A percentile compares a stretch with the other conserved stretches of the same genome.
phyloP scores from a whole-genome alignment of 2,797 vertebrate species.

The Masticophis lateralis region DNA sequence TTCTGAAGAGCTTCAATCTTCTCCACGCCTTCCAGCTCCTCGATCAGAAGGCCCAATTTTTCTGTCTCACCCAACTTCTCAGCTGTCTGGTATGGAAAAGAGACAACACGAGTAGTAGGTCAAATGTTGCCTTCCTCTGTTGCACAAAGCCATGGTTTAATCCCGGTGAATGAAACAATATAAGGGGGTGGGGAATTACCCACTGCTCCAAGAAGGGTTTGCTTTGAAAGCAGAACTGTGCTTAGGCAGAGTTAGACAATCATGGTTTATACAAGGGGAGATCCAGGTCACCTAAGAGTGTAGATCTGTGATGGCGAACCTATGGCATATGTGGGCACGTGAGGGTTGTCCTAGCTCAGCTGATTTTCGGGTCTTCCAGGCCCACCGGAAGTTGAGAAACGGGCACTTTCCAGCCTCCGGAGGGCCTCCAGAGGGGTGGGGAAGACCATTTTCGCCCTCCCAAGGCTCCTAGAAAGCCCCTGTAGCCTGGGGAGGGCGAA shows the following conservation, averaged over 20 bases:
- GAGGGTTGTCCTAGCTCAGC: too few relatives aligned
- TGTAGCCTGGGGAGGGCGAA: too few relatives aligned
- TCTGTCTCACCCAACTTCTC: conserved; percentile 80
- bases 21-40: conserved; percentile 84
- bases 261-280: not conserved
- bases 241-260: not conserved
- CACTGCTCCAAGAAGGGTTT: not conserved
- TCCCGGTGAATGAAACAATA: not conserved
- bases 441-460: too few relatives aligned
- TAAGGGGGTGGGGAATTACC: not conserved
- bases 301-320: too few relatives aligned
- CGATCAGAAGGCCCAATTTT: conserved; percentile 80
- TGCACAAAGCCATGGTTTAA: not conserved
- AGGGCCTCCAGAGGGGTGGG: too few relatives aligned
- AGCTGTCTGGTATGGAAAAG: conserved; percentile 70
- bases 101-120: not conserved
- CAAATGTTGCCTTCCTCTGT: not conserved
- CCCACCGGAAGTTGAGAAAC: too few relatives aligned
- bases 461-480: too few relatives aligned
- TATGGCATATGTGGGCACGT: too few relatives aligned
- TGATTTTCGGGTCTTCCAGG: too few relatives aligned
- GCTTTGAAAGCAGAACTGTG: not conserved
- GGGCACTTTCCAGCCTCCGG: too few relatives aligned
- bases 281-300: not conserved
- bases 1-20: conserved; percentile 84